Conservation (phyloP, 2,113 vertebrate species). For the Vulpes lagopus region DNA sequence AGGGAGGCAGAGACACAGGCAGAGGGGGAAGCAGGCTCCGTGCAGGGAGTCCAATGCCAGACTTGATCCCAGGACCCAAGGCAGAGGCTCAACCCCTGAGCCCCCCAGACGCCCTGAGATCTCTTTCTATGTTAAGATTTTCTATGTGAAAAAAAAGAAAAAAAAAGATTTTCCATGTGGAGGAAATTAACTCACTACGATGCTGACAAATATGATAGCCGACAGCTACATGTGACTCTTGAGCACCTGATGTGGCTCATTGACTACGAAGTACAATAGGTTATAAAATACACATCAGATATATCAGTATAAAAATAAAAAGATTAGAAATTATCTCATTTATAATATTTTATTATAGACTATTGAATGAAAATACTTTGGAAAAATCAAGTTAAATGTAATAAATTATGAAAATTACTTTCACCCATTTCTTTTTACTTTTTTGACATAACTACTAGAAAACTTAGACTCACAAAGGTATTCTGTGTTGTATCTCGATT, state of each 20-base stretch:
- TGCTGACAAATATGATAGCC: neutral
- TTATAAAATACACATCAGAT: constrained; percentile 2
- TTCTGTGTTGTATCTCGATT: neutral
- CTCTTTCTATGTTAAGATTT: neutral
- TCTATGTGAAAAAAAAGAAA: neutral
- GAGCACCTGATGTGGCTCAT: neutral
- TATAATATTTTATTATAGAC: neutral
- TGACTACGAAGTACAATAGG: neutral
- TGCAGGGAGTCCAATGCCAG: too few species aligned
- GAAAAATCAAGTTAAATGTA: neutral
- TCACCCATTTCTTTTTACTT: neutral
- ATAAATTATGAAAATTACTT: constrained; percentile 33
- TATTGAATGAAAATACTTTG: neutral
- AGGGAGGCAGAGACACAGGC: too few species aligned
- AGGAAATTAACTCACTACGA: neutral
- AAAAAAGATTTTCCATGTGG: neutral
- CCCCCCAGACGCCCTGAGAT: too few species aligned
- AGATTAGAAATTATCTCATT: neutral
- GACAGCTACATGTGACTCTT: neutral
- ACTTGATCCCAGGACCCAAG: too few species aligned
- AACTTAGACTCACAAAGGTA: neutral
- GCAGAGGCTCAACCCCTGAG: too few species aligned
- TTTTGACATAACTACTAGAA: neutral
- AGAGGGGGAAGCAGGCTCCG: too few species aligned
- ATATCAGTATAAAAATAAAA: neutral